Conservation (phyloP, 2,888 invertebrate species). For the Tipula lateralis region DNA sequence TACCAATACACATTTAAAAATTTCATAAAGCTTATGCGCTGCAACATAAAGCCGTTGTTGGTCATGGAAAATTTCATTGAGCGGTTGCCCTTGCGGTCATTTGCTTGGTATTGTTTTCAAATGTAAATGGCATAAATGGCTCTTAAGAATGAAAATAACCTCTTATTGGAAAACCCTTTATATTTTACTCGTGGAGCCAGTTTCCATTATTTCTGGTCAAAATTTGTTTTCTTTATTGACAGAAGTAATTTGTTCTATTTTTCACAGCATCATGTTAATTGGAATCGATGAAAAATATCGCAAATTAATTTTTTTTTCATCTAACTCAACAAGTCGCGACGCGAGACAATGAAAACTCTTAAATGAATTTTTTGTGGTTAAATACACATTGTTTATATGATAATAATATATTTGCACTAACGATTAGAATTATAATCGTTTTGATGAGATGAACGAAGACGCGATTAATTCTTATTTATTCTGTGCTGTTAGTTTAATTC, state of each 20-base stretch:
- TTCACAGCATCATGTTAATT: not conserved
- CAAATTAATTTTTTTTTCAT: not conserved
- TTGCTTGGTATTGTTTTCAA: too few species aligned
- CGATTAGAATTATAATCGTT: not conserved
- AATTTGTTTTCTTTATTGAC: not conserved
- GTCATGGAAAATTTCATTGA: too few species aligned
- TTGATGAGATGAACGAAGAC: not conserved
- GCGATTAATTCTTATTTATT: not conserved
- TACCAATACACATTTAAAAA: too few species aligned
- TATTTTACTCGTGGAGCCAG: not conserved
- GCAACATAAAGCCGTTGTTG: too few species aligned
- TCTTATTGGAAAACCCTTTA: too few species aligned
- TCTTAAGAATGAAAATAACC: too few species aligned
- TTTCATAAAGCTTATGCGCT: too few species aligned
- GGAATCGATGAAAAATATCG: not conserved
- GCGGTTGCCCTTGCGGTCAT: too few species aligned
- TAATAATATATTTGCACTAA: not conserved
- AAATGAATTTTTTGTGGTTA: not conserved
- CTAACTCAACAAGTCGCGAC: not conserved
- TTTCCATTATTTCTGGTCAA: not conserved
- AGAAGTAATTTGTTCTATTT: not conserved
- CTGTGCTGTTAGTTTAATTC: not conserved
- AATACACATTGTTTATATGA: not conserved
- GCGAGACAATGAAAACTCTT: not conserved
- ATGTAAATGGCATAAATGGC: too few species aligned